These are phyloP conservation scores for Drosophila nr. medialis DNA, from an alignment of 2,888 invertebrate species.

Conservation along the genomic window DNA sequence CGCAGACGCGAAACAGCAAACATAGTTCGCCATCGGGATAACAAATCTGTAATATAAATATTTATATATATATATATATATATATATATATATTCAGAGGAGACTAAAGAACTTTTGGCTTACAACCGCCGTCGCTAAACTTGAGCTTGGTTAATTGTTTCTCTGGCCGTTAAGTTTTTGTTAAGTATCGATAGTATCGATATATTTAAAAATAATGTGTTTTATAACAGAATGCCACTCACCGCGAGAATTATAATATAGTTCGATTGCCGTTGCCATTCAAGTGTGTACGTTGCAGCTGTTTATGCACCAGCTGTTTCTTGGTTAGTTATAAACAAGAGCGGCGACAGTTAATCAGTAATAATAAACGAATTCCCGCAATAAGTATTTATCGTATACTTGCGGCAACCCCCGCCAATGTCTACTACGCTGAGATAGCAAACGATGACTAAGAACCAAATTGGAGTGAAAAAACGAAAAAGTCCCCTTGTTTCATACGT, in stretches of 20 bases:
- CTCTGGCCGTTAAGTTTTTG: conserved; percentile 86
- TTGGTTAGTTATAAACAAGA: conserved; percentile 43
- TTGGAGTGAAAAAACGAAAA: conserved; percentile 32
- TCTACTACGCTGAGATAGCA: conserved; percentile 18
- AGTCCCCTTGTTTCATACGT: conserved; percentile 3
- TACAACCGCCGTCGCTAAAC: conserved; percentile 91
- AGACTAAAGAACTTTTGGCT: conserved; percentile 59
- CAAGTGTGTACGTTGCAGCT: conserved; percentile 13
- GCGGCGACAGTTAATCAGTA: conserved; percentile 35
- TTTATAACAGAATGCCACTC: neutral
- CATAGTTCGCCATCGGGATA: conserved; percentile 91
- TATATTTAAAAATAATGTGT: neutral
- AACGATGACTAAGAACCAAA: conserved; percentile 72
- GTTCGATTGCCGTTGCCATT: conserved; percentile 13
- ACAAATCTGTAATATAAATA: conserved; percentile 86
- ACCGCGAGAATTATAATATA: neutral
- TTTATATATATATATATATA: neutral
- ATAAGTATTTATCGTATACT: conserved; percentile 40
- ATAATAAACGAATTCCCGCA: conserved; percentile 35
- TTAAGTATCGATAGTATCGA: conserved; percentile 7
- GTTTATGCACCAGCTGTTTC: conserved; percentile 34
- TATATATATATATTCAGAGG: neutral
- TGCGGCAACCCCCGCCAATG: conserved; percentile 10
- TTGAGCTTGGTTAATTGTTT: conserved; percentile 91
- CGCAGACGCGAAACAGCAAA: conserved; percentile 92